phyloP scores from a whole-genome alignment of 2,888 invertebrate species.

The Timema cristinae region DNA sequence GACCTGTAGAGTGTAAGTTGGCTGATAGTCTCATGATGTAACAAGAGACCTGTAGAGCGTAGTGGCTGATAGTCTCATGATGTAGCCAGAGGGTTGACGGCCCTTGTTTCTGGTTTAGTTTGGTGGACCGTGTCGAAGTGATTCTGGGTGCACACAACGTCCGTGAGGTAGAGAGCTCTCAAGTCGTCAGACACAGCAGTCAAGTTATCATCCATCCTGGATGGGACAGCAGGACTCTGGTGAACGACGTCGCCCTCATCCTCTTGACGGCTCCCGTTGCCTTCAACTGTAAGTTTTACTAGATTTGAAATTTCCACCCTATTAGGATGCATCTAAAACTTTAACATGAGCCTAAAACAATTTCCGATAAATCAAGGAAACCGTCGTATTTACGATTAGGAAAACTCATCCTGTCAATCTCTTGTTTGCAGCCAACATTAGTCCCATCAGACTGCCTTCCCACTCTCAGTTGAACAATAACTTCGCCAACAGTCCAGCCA shows the following conservation, averaged over 20 bases:
- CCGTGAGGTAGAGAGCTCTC: slow-evolving; percentile 37
- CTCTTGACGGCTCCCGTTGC: slow-evolving; percentile 42
- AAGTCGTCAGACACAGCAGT: slow-evolving; percentile 36
- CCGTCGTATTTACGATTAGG: too few species aligned
- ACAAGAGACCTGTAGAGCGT: too few species aligned
- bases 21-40: too few species aligned
- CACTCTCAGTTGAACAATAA: slow-evolving; percentile 22
- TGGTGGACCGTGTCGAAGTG: slow-evolving; percentile 25
- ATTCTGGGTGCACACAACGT: slow-evolving; percentile 34
- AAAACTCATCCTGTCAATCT: too few species aligned
- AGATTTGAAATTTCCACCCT: not conserved
- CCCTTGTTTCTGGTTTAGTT: not conserved
- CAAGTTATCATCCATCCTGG: slow-evolving; percentile 43
- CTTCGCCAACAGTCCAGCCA: slow-evolving; percentile 27
- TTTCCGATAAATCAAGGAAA: too few species aligned
- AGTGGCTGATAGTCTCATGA: not conserved
- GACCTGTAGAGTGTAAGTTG: too few species aligned
- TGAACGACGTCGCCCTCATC: slow-evolving; percentile 49
- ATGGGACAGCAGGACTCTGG: slow-evolving; percentile 39
- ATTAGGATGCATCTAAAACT: too few species aligned
- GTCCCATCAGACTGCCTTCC: slow-evolving; percentile 32
- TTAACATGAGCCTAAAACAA: too few species aligned
- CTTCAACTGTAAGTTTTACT: slow-evolving; percentile 40
- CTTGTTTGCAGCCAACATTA: slow-evolving; percentile 28
- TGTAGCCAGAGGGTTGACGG: not conserved